phyloP scores from a whole-genome alignment of 2,113 vertebrate species.

The Charadrius vociferus region DNA sequence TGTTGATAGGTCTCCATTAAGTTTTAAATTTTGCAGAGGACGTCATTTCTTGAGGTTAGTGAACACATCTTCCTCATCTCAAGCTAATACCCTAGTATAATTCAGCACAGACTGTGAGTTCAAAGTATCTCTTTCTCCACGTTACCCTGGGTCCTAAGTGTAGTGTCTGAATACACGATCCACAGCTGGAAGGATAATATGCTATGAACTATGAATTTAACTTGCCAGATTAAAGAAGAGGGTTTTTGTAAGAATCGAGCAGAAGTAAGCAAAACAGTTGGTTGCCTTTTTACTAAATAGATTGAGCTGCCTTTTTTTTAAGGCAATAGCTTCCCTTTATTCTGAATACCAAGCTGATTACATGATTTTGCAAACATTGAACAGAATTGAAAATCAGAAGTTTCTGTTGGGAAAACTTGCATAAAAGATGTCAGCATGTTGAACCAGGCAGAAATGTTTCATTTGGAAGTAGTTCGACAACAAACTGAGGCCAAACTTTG shows the following conservation, averaged over 20 bases:
- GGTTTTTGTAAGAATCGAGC: neutral
- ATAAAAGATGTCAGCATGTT: neutral
- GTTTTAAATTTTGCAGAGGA: slow-evolving; percentile 18
- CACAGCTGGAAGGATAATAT: neutral
- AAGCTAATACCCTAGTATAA: neutral
- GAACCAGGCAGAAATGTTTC: neutral
- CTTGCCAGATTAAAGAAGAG: neutral
- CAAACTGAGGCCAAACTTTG: neutral
- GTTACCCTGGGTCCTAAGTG: neutral
- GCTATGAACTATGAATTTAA: neutral
- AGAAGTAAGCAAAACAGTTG: neutral
- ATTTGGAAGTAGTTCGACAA: neutral
- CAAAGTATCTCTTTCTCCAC: neutral
- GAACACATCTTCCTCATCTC: neutral
- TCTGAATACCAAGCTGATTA: neutral
- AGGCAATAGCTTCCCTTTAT: neutral
- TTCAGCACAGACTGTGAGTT: neutral
- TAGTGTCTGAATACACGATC: neutral
- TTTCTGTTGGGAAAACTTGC: neutral
- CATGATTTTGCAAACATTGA: neutral
- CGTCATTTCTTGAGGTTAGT: slow-evolving; percentile 5
- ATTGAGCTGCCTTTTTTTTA: neutral
- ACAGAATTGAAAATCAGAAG: neutral
- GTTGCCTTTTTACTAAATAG: neutral
- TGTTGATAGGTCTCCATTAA: neutral